Base-by-base conservation (phyloP, 2,113 vertebrate species). In the Zosterops lateralis region DNA sequence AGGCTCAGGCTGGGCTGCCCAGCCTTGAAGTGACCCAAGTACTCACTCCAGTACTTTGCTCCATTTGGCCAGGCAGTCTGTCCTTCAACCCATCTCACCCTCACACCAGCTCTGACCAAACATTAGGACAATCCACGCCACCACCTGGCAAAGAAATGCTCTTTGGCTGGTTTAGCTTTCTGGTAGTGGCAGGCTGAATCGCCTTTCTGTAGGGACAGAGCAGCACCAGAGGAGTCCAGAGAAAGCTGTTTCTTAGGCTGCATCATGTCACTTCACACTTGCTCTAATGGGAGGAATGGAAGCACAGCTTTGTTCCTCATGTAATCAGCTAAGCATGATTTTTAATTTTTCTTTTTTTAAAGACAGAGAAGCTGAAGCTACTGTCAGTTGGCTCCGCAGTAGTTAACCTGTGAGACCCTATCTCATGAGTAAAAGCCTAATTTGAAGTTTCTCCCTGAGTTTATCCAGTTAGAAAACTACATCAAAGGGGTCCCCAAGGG, bases 41-140 rank as follows among this genome's bases (percentile, higher is more conserved):
- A 21, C 75, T 65, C 40, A 14, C 38, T 73, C 38, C 54, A 75
- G 31, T 50, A 47, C 60, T 70, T 50, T 9, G 38, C 15, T 74
- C 58, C 18, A 4, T 68, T 75, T 57, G 48, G 26, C 51, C 26
- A 56, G 28, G 57, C 92, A 81, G 29, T 51, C 50, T n/a, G 58
- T 66, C 47, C 60, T 73, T 4, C 0, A 51, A 17, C 44, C 34
- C 2, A 2, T 29, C 36, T 58, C 61, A 77, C 47, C 36, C 42
- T 53, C 2, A 0, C 14, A 9, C 17, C 25, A 53, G 9, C 56
- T 89, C 76, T 66, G 54, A 44, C n/a, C 32, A 64, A 36, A 15
- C 0, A 0, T 58, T 48, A 16, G 20, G 36, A 88, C 2, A 19
- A 66, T 28, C 17, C 70, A 56, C 0, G 0, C 61, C 2, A 2